A percentile compares a stretch with the other conserved stretches of the same genome.
These are phyloP conservation scores for Pseudorhombus dupliciocellatus DNA, from an alignment of 2,113 vertebrate genomes.

Conservation along the genomic window DNA sequence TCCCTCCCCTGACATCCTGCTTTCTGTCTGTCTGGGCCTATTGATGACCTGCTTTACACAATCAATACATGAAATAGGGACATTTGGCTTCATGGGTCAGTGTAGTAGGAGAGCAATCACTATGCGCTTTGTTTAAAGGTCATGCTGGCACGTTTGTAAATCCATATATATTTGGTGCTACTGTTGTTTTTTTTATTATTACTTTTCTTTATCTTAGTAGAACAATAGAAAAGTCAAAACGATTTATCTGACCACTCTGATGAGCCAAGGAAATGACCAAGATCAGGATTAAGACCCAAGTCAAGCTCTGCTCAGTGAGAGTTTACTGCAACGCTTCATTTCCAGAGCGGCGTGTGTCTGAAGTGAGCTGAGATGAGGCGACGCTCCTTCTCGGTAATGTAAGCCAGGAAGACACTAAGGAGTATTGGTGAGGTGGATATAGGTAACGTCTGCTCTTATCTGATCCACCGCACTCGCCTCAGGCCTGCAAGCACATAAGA, in stretches of 20 bases:
- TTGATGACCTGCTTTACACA: constrained; percentile 54
- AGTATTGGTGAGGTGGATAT: background rate
- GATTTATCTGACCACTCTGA: background rate
- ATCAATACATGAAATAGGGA: constrained; percentile 56
- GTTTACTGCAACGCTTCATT: no score
- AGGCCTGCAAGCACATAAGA: constrained; percentile 14
- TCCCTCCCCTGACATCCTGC: constrained; percentile 55
- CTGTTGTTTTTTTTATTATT: no score
- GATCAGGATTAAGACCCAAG: background rate
- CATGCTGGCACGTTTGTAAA: background rate
- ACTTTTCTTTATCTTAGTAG: no score
- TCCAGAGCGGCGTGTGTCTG: no score
- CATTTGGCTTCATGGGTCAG: constrained; percentile 23
- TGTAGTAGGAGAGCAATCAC: background rate
- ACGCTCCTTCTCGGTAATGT: background rate
- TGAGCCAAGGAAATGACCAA: background rate
- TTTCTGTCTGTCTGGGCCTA: constrained; percentile 59
- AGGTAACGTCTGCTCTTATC: constrained; percentile 16
- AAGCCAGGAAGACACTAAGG: constrained; percentile 5
- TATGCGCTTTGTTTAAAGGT: background rate
- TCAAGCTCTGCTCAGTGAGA: background rate
- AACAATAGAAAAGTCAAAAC: no score
- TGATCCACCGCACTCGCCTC: constrained; percentile 5
- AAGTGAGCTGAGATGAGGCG: no score
- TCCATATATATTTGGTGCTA: background rate